phyloP scores from a whole-genome alignment of 1,140 invertebrate species.

The Mylabris phalerata region DNA sequence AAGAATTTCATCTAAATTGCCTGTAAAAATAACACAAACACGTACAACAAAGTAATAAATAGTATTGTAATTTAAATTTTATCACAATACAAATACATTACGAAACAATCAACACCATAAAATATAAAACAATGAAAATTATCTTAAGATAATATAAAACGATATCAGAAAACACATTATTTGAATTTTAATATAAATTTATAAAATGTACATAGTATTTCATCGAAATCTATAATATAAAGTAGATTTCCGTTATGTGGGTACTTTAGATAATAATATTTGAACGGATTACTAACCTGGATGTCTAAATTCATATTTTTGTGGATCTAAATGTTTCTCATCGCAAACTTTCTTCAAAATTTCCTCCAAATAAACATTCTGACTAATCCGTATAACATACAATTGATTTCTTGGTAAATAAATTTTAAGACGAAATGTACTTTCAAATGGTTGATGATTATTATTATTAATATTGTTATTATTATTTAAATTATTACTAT shows the following conservation, averaged over 20 bases:
- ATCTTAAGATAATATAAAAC: constrained; percentile 8
- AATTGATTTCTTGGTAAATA: constrained; percentile 78
- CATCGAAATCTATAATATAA: too few species aligned
- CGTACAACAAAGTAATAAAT: not conserved
- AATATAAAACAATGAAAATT: constrained; percentile 10
- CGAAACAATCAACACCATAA: constrained; percentile 1
- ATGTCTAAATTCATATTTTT: constrained; percentile 72
- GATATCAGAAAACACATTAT: not conserved
- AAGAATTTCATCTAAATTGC: constrained; percentile 55
- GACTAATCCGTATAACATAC: constrained; percentile 66
- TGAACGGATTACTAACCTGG: constrained; percentile 50
- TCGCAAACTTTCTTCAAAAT: constrained; percentile 66
- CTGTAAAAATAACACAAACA: constrained; percentile 39
- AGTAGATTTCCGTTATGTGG: too few species aligned
- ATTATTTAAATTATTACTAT: too few species aligned
- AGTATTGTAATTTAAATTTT: not conserved
- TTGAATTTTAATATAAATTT: too few species aligned
- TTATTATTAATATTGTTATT: too few species aligned
- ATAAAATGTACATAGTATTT: too few species aligned
- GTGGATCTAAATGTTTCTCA: constrained; percentile 70
- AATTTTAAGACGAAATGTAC: constrained; percentile 71
- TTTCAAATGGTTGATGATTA: constrained; percentile 60
- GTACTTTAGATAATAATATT: too few species aligned
- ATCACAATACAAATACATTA: constrained; percentile 3
- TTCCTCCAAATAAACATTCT: constrained; percentile 57